Base-by-base conservation (phyloP, 2,888 invertebrate genomes). In the Tenthredo distinguenda region DNA sequence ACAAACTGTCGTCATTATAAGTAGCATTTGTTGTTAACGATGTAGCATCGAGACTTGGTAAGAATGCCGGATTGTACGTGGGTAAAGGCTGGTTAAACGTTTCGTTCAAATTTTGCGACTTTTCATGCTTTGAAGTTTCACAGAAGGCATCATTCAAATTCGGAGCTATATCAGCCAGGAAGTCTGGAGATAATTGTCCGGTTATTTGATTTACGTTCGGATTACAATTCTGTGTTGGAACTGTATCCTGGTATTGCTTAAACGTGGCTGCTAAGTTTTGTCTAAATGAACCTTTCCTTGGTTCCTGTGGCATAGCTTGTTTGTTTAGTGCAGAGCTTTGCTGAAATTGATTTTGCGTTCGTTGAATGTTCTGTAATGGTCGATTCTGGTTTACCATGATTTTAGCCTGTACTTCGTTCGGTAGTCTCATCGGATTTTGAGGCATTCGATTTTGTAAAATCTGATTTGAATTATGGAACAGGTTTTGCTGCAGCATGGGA, bases 21-120 rank as follows among this genome's bases (percentile, higher is more conserved):
- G 93, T 93, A 15, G 93, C 93, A 55, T 93, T 93, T 81, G 92
- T 93, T 15, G 93, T 93, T 68, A 93, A 84, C 3, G 91, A 88
- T 18, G 93, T 92, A 26, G 89, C 86, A 62, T 93, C 91, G 43
- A 90, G 87, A 71, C 89, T 91, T 4, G 88, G 88, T 10, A 90
- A 62, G 72, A 88, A 86, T n/a, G 72, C 84, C 0, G 85, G 81
- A 31, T 85, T 74, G 34, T 84, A 84, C 0, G 43, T 65, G 3
- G 86, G 74, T 12, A 74, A 37, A 6, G 88, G 88, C 34, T 88
- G 90, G 71, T 86, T 91, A 55, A 89, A 93, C 0, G 91, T 91
- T 81, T 93, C 93, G 72, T 93, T 92, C 21, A 93, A 88, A 87
- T 90, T 91, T 3, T 90, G 91, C 4, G 87, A 79, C 50, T 90